Evolutionary conservation across 2,797 vertebrate species (phyloP).

Genomic region (Pelochelys cantorii): DNA sequence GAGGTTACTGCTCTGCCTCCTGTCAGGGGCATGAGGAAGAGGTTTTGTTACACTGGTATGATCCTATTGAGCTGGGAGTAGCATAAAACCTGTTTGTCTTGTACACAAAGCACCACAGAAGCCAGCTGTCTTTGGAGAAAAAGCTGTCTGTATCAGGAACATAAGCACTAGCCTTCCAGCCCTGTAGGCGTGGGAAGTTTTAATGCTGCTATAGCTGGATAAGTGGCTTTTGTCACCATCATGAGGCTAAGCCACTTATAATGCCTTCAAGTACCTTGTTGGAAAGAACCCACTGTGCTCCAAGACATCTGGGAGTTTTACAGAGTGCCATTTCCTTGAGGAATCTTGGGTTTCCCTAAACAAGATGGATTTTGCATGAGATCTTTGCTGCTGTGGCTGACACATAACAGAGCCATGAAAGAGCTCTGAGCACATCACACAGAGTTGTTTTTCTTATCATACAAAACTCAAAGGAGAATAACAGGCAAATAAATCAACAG

Average conservation of each 20-base stretch:
- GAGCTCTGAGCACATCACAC: too few species aligned
- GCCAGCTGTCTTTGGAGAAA: fast-evolving
- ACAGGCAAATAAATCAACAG: slow-evolving; percentile 27
- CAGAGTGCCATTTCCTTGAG: neutral
- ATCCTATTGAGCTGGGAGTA: slow-evolving; percentile 12
- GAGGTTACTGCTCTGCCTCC: neutral
- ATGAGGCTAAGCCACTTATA: neutral
- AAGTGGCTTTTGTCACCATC: slow-evolving; percentile 33
- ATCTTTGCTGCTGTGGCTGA: neutral
- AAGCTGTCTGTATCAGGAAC: neutral
- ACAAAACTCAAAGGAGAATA: neutral
- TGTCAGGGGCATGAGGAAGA: neutral
- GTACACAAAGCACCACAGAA: neutral
- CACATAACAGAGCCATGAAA: neutral
- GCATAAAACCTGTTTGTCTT: neutral
- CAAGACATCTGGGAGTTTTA: neutral
- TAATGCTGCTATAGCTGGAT: slow-evolving; percentile 3
- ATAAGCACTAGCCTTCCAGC: fast-evolving
- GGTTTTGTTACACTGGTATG: neutral
- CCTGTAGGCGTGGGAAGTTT: neutral
- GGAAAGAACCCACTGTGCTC: neutral
- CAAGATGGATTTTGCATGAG: neutral
- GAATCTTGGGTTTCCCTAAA: neutral
- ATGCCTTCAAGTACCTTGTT: neutral
- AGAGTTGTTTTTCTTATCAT: neutral